Percentiles rank a stretch among this genome's conserved stretches.
phyloP scores from a whole-genome alignment of 2,888 invertebrate species.

The Glyphotaelius pellucidus region DNA sequence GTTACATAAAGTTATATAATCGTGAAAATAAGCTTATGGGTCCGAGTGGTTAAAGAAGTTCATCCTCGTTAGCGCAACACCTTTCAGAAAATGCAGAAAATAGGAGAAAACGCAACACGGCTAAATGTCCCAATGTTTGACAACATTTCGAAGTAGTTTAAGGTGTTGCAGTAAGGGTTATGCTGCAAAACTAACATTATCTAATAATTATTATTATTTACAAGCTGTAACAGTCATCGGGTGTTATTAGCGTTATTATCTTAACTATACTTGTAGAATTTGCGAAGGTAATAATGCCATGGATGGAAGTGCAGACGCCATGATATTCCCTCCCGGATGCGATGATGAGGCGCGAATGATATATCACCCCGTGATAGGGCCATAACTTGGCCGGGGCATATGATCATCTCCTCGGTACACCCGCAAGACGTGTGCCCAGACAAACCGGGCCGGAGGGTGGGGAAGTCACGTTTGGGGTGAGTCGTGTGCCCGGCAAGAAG shows the following conservation, averaged over 20 bases:
- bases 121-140: too few relatives aligned
- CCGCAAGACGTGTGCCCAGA: not conserved
- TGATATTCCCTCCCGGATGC: conserved; percentile 20
- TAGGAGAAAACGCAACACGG: too few relatives aligned
- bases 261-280: not conserved
- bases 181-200: not conserved
- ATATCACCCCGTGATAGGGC: conserved; percentile 22
- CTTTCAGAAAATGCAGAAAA: too few relatives aligned
- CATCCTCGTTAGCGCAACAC: too few relatives aligned
- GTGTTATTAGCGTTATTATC: not conserved
- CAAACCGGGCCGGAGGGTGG: not conserved
- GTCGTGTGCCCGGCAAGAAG: not conserved
- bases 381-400: conserved; percentile 20
- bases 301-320: not conserved
- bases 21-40: too few relatives aligned
- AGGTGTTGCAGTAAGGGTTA: too few relatives aligned
- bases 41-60: too few relatives aligned
- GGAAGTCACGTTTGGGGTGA: not conserved
- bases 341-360: conserved; percentile 47
- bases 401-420: conserved; percentile 18
- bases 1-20: too few relatives aligned
- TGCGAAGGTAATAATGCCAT: not conserved
- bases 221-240: too few relatives aligned
- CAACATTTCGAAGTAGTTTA: too few relatives aligned
- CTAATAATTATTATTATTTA: too few relatives aligned